Conservation (phyloP, 1,140 invertebrate species). For the Drosophila hydei region DNA sequence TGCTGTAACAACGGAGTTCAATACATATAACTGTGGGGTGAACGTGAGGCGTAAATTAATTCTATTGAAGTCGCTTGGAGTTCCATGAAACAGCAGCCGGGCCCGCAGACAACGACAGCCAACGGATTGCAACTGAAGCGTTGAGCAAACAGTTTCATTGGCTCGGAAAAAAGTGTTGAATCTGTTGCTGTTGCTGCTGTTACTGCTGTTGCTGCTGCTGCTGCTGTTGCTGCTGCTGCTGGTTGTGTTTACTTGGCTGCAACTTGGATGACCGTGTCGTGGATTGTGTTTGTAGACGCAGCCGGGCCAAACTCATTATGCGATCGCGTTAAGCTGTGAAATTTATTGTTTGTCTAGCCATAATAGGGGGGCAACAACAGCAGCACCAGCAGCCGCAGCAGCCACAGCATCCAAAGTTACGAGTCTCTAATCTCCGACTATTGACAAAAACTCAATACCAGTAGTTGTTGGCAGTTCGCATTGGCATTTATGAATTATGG, state of each 20-base stretch:
- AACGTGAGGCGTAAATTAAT: slow-evolving; percentile 84
- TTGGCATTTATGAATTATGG: slow-evolving; percentile 81
- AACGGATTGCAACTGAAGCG: slow-evolving; percentile 31
- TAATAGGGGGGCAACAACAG: slow-evolving; percentile 42
- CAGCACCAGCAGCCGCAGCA: slow-evolving; percentile 1
- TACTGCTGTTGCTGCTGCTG: slow-evolving; percentile 26
- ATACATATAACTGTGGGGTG: slow-evolving; percentile 40
- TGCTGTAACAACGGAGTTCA: slow-evolving; percentile 5
- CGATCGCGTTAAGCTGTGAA: slow-evolving; percentile 84
- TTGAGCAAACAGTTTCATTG: slow-evolving; percentile 33
- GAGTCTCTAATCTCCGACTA: slow-evolving; percentile 67
- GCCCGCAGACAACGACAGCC: slow-evolving; percentile 38
- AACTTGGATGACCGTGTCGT: slow-evolving; percentile 44
- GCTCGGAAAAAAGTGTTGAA: slow-evolving; percentile 69
- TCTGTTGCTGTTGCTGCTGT: slow-evolving; percentile 54
- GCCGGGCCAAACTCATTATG: slow-evolving; percentile 71
- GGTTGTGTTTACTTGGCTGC: slow-evolving; percentile 63
- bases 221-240: slow-evolving; percentile 18
- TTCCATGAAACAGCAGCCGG: slow-evolving; percentile 67
- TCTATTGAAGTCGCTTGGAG: slow-evolving; percentile 81
- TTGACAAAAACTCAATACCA: slow-evolving; percentile 82
- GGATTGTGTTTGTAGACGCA: slow-evolving; percentile 23
- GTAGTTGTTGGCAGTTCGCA: slow-evolving; percentile 76
- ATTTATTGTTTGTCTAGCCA: slow-evolving; percentile 77
- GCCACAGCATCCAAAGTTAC: slow-evolving; percentile 22